These are phyloP conservation scores for Brachynemurus nebulosus DNA, from an alignment of 2,888 invertebrate genomes.

Conservation along the genomic window DNA sequence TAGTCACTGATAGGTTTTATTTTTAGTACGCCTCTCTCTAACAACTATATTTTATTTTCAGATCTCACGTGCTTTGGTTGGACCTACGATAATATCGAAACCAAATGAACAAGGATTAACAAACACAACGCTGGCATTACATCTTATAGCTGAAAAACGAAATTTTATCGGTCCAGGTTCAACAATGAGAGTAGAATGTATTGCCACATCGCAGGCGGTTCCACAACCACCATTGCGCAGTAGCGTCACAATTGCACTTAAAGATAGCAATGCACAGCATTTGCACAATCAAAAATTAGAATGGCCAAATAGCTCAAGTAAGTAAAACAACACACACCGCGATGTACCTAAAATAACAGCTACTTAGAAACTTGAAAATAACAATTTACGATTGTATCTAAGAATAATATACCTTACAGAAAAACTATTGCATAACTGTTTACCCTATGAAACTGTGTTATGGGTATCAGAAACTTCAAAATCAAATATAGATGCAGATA, in stretches of 20 bases:
- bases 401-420: no score
- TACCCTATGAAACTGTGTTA: no score
- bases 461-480: no score
- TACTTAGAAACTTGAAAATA: no score
- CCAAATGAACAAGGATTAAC: slow-evolving; percentile 1
- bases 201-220: neutral
- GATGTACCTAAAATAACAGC: no score
- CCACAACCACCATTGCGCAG: neutral
- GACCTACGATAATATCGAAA: slow-evolving; percentile 1
- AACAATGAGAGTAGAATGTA: neutral
- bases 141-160: slow-evolving; percentile 2
- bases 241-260: neutral
- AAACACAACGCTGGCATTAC: slow-evolving; percentile 2
- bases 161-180: neutral
- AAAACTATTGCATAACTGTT: no score
- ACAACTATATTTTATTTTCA: no score
- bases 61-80: slow-evolving; percentile 1
- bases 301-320: neutral
- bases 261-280: neutral
- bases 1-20: no score
- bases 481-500: no score
- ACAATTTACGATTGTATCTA: no score
- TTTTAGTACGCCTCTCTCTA: no score
- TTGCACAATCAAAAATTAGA: slow-evolving; percentile 3
- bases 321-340: no score